phyloP scores from a whole-genome alignment of 2,888 invertebrate genomes.

The Xestia xanthographa region DNA sequence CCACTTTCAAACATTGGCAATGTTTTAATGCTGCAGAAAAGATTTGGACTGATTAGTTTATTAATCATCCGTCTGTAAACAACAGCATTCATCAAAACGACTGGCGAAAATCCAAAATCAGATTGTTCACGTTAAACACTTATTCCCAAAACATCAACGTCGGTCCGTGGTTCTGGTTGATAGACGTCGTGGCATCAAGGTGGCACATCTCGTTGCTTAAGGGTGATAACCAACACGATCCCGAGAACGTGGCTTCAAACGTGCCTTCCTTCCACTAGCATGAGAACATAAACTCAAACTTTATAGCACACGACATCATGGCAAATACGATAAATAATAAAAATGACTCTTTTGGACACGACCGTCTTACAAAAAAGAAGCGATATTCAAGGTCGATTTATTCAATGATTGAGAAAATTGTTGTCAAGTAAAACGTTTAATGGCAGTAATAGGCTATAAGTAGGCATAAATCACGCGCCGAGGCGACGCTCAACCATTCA shows the following conservation, averaged over 20 bases:
- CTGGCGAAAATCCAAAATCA: background rate
- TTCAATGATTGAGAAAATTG: conserved; percentile 40
- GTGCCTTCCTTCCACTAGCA: conserved; percentile 21
- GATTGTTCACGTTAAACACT: background rate
- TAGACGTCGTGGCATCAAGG: conserved; percentile 11
- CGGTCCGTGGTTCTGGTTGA: background rate
- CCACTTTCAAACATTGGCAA: background rate
- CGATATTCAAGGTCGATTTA: conserved; percentile 29
- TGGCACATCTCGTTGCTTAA: conserved; percentile 8
- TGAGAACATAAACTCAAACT: conserved; percentile 39
- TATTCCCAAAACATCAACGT: background rate
- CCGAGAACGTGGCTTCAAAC: conserved; percentile 29
- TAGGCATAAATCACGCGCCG: conserved; percentile 32
- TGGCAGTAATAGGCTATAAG: conserved; percentile 12
- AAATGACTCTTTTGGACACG: conserved; percentile 25
- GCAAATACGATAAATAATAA: conserved; percentile 25
- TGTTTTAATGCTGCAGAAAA: background rate
- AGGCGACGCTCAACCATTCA: conserved; percentile 40
- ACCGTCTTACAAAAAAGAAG: conserved; percentile 25
- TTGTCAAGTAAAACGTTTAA: conserved; percentile 28
- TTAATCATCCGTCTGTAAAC: background rate
- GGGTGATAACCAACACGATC: conserved; percentile 38
- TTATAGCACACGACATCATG: conserved; percentile 36
- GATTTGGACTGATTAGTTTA: background rate
- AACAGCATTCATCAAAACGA: background rate